Percentiles rank a stretch among this genome's conserved stretches.
These are phyloP conservation scores for Pogonophryne albipinna DNA, from an alignment of 2,797 vertebrate genomes.

Conservation along the genomic window DNA sequence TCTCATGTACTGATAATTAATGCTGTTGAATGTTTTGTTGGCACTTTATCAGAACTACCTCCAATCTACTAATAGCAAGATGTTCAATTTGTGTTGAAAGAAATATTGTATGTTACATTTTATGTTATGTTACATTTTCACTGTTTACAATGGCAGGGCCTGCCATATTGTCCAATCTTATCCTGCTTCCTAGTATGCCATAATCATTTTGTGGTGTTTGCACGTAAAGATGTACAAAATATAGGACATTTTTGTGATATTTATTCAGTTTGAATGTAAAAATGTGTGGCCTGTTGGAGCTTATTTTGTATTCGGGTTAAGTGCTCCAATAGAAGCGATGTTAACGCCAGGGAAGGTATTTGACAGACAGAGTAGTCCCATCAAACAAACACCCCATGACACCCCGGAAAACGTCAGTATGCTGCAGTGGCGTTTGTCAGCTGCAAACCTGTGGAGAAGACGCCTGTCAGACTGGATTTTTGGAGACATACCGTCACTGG, in stretches of 20 bases:
- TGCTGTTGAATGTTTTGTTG: no score
- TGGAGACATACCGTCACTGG: slow-evolving; percentile 31
- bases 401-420: slow-evolving; percentile 11
- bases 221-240: background rate
- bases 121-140: no score
- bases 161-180: background rate
- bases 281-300: background rate
- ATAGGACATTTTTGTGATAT: background rate
- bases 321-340: background rate
- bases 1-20: no score
- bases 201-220: background rate
- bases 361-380: slow-evolving; percentile 21
- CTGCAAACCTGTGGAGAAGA: slow-evolving; percentile 31
- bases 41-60: no score
- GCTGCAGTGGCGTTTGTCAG: slow-evolving; percentile 35
- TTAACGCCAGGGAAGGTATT: slow-evolving; percentile 2
- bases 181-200: background rate
- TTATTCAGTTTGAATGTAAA: background rate
- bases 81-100: no score
- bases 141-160: no score
- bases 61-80: no score
- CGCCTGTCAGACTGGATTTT: slow-evolving; percentile 37
- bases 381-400: slow-evolving; percentile 24
- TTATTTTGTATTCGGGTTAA: slow-evolving; percentile 1
- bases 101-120: no score